Evolutionary conservation across 2,113 vertebrate species (phyloP).

Genomic region (Okapia johnstoni): DNA sequence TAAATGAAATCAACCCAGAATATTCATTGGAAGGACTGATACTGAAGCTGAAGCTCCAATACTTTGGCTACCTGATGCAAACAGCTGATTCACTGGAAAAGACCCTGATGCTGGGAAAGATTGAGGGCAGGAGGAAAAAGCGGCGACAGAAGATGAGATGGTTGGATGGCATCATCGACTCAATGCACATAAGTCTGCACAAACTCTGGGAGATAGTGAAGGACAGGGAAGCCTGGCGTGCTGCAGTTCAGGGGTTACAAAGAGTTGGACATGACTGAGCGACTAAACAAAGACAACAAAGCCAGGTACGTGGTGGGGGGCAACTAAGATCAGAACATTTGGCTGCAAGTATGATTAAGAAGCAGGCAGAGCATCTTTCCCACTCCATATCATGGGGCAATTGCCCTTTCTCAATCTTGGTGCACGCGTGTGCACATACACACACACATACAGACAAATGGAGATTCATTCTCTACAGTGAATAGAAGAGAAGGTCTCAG

Average conservation of each 20-base stretch:
- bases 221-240: neutral
- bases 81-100: neutral
- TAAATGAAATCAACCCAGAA: neutral
- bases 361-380: neutral
- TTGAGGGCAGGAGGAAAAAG: neutral
- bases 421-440: neutral
- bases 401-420: neutral
- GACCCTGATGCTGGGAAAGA: neutral
- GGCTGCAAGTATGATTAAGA: neutral
- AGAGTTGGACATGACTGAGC: neutral
- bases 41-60: neutral
- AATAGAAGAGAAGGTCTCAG: neutral
- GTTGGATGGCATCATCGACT: neutral
- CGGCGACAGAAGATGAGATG: neutral
- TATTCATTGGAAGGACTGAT: neutral
- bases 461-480: neutral
- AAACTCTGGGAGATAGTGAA: neutral
- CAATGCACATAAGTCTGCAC: neutral
- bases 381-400: no score
- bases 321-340: neutral
- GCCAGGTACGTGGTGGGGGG: neutral
- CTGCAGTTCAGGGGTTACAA: neutral
- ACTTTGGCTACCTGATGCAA: neutral
- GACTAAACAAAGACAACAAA: neutral
- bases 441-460: neutral